Conservation (phyloP, 1,140 invertebrate species). For the Diachasmimorpha longicaudata region DNA sequence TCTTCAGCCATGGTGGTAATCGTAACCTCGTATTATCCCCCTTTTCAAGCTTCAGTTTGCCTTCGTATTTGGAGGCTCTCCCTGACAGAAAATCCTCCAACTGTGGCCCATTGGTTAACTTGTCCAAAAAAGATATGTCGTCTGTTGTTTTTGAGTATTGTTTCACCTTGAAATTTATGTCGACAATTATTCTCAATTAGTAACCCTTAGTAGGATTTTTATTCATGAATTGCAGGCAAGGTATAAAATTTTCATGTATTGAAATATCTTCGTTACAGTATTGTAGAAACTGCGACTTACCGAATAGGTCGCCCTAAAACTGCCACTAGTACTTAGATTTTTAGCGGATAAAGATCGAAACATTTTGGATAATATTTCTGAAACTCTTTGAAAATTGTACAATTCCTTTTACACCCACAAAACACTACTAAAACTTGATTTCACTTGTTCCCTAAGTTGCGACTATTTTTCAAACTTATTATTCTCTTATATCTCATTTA, state of each 20-base stretch:
- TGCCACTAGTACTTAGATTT: not conserved
- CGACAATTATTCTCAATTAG: too few species aligned
- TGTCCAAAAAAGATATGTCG: conserved; percentile 47
- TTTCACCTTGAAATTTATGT: not conserved
- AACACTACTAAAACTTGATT: too few species aligned
- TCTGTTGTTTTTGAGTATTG: conserved; percentile 14
- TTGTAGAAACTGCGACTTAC: too few species aligned
- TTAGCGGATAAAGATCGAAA: not conserved
- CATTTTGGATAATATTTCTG: not conserved
- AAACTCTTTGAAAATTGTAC: not conserved
- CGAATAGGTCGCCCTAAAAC: not conserved
- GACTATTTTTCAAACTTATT: not conserved
- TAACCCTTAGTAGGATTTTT: too few species aligned
- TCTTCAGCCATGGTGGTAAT: conserved; percentile 97
- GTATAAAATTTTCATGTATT: too few species aligned
- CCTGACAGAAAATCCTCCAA: conserved; percentile 52
- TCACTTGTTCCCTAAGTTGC: not conserved
- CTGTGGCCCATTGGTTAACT: conserved; percentile 50
- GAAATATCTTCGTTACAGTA: too few species aligned
- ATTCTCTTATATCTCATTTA: not conserved
- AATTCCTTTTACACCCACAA: not conserved
- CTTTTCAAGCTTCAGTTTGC: conserved; percentile 84
- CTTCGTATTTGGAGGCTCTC: conserved; percentile 67
- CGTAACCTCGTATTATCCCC: conserved; percentile 82
- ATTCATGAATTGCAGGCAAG: too few species aligned